A percentile compares a stretch with the other conserved stretches of the same genome.
Conservation (phyloP, 2,797 vertebrate genomes). For the Arctocebus calabarensis region DNA sequence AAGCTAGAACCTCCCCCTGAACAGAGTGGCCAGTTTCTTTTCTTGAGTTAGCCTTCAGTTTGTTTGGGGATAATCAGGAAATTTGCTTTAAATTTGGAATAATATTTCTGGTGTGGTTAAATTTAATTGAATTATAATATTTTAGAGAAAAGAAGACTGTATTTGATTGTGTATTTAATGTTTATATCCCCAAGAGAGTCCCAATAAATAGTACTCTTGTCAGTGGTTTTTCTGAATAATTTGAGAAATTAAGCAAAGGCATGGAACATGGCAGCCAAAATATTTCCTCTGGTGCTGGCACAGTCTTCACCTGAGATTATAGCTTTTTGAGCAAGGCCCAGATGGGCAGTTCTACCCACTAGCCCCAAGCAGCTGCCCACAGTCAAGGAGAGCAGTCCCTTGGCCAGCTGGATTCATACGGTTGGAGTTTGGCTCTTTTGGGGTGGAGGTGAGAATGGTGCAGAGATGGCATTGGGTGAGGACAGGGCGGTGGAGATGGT, state of each 20-base stretch:
- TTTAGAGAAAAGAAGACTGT: not conserved
- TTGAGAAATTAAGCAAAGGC: not conserved
- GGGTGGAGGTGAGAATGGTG: no score
- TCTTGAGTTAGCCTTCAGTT: not conserved
- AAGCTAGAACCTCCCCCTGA: not conserved
- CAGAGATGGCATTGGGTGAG: no score
- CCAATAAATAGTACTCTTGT: not conserved
- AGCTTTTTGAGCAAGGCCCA: not conserved
- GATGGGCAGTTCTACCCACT: not conserved
- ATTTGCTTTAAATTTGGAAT: not conserved
- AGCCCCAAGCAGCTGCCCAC: not conserved
- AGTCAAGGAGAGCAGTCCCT: not conserved
- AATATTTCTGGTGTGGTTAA: not conserved
- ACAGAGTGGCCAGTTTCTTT: not conserved
- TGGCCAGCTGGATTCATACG: fast-evolving
- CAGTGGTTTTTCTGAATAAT: not conserved
- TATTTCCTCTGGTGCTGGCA: not conserved
- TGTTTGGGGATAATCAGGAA: not conserved
- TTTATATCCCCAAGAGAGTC: not conserved
- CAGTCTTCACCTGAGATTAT: not conserved
- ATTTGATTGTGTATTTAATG: not conserved
- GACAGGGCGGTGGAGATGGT: not conserved
- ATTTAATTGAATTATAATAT: not conserved
- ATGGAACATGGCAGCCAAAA: not conserved
- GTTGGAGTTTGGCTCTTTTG: not conserved